A percentile compares a stretch with the other conserved stretches of the same genome.
These are phyloP conservation scores for Anoplius nigerrimus DNA, from an alignment of 2,888 invertebrate species.

Conservation along the genomic window DNA sequence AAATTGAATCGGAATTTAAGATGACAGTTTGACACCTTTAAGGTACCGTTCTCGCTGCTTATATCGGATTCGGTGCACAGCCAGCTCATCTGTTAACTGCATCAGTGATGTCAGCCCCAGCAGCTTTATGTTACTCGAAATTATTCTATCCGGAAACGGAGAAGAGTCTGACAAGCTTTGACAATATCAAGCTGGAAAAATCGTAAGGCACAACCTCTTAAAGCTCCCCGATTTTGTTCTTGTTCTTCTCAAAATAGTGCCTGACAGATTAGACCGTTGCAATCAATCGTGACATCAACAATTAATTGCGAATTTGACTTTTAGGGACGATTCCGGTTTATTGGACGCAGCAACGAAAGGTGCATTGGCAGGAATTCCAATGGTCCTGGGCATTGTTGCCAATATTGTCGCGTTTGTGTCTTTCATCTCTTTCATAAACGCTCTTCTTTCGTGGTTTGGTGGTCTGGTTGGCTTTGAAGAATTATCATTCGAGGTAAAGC, in stretches of 20 bases:
- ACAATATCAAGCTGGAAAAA: slow-evolving; percentile 84
- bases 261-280: no score
- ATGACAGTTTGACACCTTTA: slow-evolving; percentile 56
- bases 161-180: slow-evolving; percentile 84
- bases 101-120: slow-evolving; percentile 97
- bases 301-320: slow-evolving; percentile 40
- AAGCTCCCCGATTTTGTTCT: no score
- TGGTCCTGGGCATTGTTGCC: slow-evolving; percentile 91
- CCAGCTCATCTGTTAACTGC: slow-evolving; percentile 93
- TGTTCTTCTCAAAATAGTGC: no score
- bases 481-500: slow-evolving; percentile 77
- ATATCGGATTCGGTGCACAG: slow-evolving; percentile 91
- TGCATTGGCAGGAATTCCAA: slow-evolving; percentile 85
- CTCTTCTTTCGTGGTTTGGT: slow-evolving; percentile 88
- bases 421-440: slow-evolving; percentile 90
- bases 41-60: slow-evolving; percentile 94
- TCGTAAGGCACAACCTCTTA: slow-evolving; percentile 76
- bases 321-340: slow-evolving; percentile 87
- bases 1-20: no score
- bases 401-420: slow-evolving; percentile 95
- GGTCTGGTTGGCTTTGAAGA: slow-evolving; percentile 82
- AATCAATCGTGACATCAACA: neutral
- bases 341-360: slow-evolving; percentile 95
- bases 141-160: slow-evolving; percentile 94
- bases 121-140: slow-evolving; percentile 92